phyloP scores from a whole-genome alignment of 2,797 vertebrate genomes.

The Chelonia mydas region DNA sequence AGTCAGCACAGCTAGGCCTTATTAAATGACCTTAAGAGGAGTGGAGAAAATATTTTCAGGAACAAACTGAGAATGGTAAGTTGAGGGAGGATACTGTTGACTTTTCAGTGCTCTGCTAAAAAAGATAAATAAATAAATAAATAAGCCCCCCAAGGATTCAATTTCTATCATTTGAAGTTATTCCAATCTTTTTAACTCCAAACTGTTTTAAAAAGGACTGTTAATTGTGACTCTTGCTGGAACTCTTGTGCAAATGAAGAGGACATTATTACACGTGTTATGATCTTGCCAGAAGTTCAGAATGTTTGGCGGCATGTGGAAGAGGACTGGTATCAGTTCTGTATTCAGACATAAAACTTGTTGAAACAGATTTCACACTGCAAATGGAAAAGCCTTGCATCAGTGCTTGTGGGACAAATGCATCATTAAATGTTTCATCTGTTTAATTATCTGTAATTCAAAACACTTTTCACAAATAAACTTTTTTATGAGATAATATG shows the following conservation, averaged over 20 bases:
- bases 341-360: neutral
- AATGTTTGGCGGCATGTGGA: neutral
- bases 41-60: neutral
- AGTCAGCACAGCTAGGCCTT: neutral
- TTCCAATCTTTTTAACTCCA: neutral
- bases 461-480: conserved; percentile 3
- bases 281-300: neutral
- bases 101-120: neutral
- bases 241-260: neutral
- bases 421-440: neutral
- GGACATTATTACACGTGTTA: neutral
- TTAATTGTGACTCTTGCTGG: neutral
- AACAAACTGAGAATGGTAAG: neutral
- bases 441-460: neutral
- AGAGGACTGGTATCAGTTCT: neutral
- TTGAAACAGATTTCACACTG: neutral
- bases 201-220: neutral
- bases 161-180: neutral
- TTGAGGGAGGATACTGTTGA: neutral
- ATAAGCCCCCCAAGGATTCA: accelerated
- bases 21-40: neutral
- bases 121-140: neutral
- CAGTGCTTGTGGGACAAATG: neutral
- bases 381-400: neutral
- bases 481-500: neutral